Evolutionary conservation across 2,888 invertebrate species (phyloP), one percentile per base, ranked within the genome.

Genomic region (Agrochola macilenta): DNA sequence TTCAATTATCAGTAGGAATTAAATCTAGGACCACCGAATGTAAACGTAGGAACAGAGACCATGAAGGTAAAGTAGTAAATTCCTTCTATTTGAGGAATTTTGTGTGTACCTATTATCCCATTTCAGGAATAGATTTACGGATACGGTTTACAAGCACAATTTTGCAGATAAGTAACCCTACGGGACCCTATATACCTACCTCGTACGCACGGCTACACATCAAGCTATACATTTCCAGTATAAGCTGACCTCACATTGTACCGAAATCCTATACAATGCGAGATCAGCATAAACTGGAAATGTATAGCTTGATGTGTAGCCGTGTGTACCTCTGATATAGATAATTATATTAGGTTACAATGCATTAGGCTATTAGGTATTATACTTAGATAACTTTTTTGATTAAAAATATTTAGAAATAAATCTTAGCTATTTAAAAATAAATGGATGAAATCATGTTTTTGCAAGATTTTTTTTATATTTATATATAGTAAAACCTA

Each of bases 391-490:
- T 43, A 75, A 5, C 43, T 76, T 26, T 35, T 17, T 23, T 63
- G 17, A 23, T 46, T 54, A 52, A 39, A 49, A 52, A 61, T 74
- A 74, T 39, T 26, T 60, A 39, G 43, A 75, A 43, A 75, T 30
- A 75, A 52, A 75, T n/a, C 49, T 60, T n/a, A 30, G 8, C 43
- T 54, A 2, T n/a, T 52, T 35, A 43, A 57, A 30, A 11, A 26
- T 43, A 73, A 43, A 72, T 58, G 46, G n/a, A 74, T 20, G 23
- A 74, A 74, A 46, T 35, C 35, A 26, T 39, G 11, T 49, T 49
- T 14, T 49, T 49, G 23, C 23, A 26, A 30, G 9, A 2, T 4
- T 46, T 54, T 17, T 35, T 23, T 43, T 20, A 43, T 30, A 30
- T 26, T n/a, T 43, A 9, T 14, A 0, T 20, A 20, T 5, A 23